Percentiles rank a stretch among this genome's conserved stretches.
These are phyloP conservation scores for Oscheius sp. DNA, from an alignment of 2,888 invertebrate species.

Conservation along the genomic window DNA sequence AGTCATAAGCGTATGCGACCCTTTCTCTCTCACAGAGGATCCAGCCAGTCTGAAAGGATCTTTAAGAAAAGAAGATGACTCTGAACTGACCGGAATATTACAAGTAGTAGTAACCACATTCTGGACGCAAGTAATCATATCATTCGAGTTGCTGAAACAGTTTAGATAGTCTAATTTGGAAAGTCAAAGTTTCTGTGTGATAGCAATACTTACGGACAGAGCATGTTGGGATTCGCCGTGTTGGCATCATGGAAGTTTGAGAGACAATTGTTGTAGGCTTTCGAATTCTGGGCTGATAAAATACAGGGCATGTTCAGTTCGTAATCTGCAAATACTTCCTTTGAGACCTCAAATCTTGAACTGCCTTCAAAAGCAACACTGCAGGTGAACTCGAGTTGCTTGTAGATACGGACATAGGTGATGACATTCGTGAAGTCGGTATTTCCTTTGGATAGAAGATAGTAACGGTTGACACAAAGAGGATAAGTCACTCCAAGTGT, in stretches of 20 bases:
- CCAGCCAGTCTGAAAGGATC: constrained; percentile 48
- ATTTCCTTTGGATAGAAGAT: constrained; percentile 45
- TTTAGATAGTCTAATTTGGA: background rate
- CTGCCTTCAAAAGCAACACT: constrained; percentile 53
- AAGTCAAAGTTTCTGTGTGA: background rate
- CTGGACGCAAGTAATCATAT: constrained; percentile 16
- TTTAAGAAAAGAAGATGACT: background rate
- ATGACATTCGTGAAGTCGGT: constrained; percentile 49
- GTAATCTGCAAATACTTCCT: background rate
- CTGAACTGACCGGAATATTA: constrained; percentile 1
- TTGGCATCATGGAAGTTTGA: constrained; percentile 48
- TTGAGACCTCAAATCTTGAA: background rate
- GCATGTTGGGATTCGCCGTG: constrained; percentile 47
- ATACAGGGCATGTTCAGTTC: constrained; percentile 47
- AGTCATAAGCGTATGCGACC: constrained; percentile 57
- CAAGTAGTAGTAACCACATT: background rate
- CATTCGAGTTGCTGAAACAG: constrained; percentile 8
- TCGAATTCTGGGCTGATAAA: constrained; percentile 42
- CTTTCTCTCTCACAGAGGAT: constrained; percentile 55
- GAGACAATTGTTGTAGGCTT: constrained; percentile 47
- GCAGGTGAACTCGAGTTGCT: constrained; percentile 57
- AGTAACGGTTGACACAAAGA: constrained; percentile 46
- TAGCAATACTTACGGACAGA: constrained; percentile 40
- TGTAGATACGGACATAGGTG: constrained; percentile 54
- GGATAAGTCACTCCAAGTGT: constrained; percentile 48